Evolutionary conservation across 2,113 vertebrate genomes (phyloP), one percentile per base, ranked within the genome.

Genomic region (Microtus pennsylvanicus): DNA sequence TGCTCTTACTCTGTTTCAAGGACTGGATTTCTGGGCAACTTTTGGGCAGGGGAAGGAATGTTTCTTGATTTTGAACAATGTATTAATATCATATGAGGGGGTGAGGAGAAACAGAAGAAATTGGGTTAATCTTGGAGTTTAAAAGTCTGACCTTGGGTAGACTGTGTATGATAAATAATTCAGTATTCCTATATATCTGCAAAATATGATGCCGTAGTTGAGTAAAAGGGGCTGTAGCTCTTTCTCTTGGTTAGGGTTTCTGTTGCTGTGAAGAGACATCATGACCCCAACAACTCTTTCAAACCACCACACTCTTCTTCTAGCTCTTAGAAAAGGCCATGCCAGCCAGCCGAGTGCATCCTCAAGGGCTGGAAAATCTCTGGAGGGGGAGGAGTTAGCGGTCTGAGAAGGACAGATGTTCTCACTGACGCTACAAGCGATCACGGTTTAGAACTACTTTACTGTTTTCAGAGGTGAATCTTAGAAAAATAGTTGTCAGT

Each of bases 41-140:
- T 94, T 93, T 74, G n/a, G 5, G 55, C 70, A 74, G 90, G 87
- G 92, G 55, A 80, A 78, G 90, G 87, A 90, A 83, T 58, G 17
- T 76, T 83, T 95, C 87, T 88, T 95, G 8, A 87, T 91, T 96
- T 94, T 78, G 88, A 94, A 89, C 78, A 88, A 26, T 91, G 10
- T 89, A 14, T 83, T 94, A 70, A 88, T 91, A 92, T 86, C 11
- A 69, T 61, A 17, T 7, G 24, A 22, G 5, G 1, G 1, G 6
- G 6, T 67, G 26, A 3, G 21, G 3, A n/a, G 42, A 47, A 14
- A 26, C 47, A 55, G 89, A 91, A 74, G 45, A 91, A 28, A 88
- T 90, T 90, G 61, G 13, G 6, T 85, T 93, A 88, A 76, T 92
- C 5, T 50, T 17, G 55, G 1, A 82, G 21, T 86, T 89, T 82